Percentiles rank a stretch among this genome's conserved stretches.
Evolutionary conservation across 2,113 vertebrate genomes (phyloP).

Genomic region (Sapajus apella): DNA sequence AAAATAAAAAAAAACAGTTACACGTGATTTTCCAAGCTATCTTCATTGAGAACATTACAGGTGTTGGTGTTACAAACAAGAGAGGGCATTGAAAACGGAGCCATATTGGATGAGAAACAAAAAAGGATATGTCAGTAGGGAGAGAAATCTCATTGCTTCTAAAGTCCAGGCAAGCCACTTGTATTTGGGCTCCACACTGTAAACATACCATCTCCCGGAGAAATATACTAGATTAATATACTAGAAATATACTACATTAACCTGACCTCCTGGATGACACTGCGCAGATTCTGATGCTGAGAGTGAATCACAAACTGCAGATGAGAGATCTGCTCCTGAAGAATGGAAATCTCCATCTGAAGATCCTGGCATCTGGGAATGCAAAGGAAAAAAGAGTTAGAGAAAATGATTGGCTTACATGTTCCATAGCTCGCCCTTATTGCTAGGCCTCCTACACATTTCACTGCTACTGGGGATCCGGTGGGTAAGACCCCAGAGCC

Average conservation of each 20-base stretch:
- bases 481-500: background rate
- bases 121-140: background rate
- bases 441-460: background rate
- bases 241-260: background rate
- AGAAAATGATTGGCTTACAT: background rate
- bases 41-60: background rate
- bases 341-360: slow-evolving; percentile 71
- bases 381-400: background rate
- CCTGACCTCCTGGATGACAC: slow-evolving; percentile 84
- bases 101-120: background rate
- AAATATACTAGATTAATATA: background rate
- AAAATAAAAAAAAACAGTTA: background rate
- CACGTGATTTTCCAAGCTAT: background rate
- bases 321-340: slow-evolving; percentile 83
- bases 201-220: background rate
- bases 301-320: slow-evolving; percentile 80
- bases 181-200: rapidly evolving
- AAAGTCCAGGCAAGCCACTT: background rate
- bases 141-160: background rate
- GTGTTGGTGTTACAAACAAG: background rate
- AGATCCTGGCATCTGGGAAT: slow-evolving; percentile 70
- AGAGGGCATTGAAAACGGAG: background rate
- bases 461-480: rapidly evolving
- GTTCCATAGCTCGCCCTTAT: background rate
- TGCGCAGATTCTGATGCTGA: slow-evolving; percentile 79